These are phyloP conservation scores for Manduca sexta DNA, from an alignment of 1,140 invertebrate genomes.

Conservation along the genomic window DNA sequence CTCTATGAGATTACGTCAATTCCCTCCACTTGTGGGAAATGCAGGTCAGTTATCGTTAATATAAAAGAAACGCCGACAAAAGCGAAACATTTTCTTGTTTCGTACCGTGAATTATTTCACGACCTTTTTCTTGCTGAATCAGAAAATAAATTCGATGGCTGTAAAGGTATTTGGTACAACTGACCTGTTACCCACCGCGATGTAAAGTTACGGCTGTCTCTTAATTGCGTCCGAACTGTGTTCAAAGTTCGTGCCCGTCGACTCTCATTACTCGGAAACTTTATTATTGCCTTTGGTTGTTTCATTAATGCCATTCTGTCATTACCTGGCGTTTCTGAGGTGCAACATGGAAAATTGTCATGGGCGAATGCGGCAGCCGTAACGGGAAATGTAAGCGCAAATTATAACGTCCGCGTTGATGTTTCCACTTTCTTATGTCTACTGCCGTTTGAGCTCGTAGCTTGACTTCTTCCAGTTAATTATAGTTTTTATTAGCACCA, in stretches of 20 bases:
- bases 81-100: too few relatives aligned
- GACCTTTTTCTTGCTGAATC: slow-evolving; percentile 1
- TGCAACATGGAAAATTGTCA: slow-evolving; percentile 54
- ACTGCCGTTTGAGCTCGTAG: neutral
- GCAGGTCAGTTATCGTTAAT: too few relatives aligned
- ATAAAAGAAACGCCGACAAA: too few relatives aligned
- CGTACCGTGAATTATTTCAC: slow-evolving; percentile 16
- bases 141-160: too few relatives aligned
- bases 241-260: slow-evolving; percentile 37
- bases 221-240: slow-evolving; percentile 38
- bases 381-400: slow-evolving; percentile 51
- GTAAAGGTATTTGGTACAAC: neutral
- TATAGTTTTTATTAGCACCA: too few relatives aligned
- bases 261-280: slow-evolving; percentile 45
- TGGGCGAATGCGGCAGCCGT: slow-evolving; percentile 45
- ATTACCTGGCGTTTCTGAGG: slow-evolving; percentile 43
- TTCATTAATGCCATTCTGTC: slow-evolving; percentile 49
- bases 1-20: too few relatives aligned
- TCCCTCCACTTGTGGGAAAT: too few relatives aligned
- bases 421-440: slow-evolving; percentile 34
- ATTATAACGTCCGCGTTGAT: slow-evolving; percentile 50
- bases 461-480: too few relatives aligned
- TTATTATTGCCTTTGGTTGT: slow-evolving; percentile 40
- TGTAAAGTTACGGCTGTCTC: slow-evolving; percentile 10
- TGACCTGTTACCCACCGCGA: slow-evolving; percentile 12